Evolutionary conservation across 2,113 vertebrate species (phyloP).

Genomic region (Eidolon helvum): DNA sequence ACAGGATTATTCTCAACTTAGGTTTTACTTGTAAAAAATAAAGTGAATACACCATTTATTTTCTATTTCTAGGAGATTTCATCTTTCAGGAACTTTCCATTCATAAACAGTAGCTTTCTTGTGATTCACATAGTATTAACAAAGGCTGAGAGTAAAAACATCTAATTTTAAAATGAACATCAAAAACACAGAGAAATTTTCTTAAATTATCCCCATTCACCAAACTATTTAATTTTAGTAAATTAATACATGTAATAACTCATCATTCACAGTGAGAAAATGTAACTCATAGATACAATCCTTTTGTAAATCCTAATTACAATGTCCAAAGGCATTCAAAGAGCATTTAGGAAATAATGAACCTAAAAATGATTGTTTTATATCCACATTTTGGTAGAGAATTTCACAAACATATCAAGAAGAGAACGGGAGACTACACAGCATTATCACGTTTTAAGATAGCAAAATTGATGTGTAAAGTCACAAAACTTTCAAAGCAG

Average conservation of each 20-base stretch:
- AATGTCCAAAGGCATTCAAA: not conserved
- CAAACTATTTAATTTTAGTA: constrained; percentile 19
- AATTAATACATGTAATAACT: not conserved
- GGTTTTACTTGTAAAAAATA: constrained; percentile 34
- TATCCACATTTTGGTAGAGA: not conserved
- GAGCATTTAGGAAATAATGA: not conserved
- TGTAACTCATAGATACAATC: not conserved
- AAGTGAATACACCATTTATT: not conserved
- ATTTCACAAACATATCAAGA: not conserved
- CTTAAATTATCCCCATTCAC: not conserved
- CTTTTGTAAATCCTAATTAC: not conserved
- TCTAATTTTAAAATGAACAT: not conserved
- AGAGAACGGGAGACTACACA: not conserved
- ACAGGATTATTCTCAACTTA: constrained; percentile 59
- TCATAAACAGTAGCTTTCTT: not conserved
- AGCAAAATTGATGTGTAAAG: constrained; percentile 56
- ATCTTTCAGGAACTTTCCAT: not conserved
- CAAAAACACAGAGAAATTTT: not conserved
- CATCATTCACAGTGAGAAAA: not conserved
- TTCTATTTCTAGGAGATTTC: constrained; percentile 12
- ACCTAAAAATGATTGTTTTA: not conserved
- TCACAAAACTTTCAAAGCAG: constrained; percentile 54
- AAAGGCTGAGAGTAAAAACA: not conserved
- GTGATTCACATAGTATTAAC: not conserved
- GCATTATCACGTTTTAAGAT: not conserved